Evolutionary conservation across 2,797 vertebrate genomes (phyloP).

Genomic region (Mus spretus): DNA sequence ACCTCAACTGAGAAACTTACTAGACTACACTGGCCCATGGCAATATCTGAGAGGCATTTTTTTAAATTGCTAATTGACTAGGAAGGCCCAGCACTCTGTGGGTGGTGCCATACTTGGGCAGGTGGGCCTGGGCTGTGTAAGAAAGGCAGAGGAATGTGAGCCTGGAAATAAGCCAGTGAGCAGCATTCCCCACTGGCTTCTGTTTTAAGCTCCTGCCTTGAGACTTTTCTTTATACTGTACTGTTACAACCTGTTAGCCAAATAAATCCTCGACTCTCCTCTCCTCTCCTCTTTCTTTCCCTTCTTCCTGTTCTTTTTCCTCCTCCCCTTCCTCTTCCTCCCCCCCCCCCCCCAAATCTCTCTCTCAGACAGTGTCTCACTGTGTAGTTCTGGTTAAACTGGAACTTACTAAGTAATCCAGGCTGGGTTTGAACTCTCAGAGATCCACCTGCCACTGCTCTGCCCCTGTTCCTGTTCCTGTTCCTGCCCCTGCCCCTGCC

Average conservation of each 20-base stretch:
- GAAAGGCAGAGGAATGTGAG: background rate
- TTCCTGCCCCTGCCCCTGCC: too few species aligned
- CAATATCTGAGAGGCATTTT: background rate
- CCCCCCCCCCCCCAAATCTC: fast-evolving
- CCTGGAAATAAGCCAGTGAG: background rate
- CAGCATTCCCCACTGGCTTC: background rate
- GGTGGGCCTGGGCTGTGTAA: background rate
- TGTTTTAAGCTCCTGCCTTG: background rate
- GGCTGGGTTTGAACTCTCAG: background rate
- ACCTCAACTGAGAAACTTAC: background rate
- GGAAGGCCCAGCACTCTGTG: background rate
- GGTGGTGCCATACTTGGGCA: too few species aligned
- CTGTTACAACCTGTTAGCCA: background rate
- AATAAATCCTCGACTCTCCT: background rate
- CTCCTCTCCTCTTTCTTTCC: too few species aligned
- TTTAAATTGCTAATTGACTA: background rate
- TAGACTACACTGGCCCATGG: background rate
- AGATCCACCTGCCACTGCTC: background rate
- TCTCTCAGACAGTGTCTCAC: background rate
- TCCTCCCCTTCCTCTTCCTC: background rate
- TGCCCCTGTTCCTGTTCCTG: too few species aligned
- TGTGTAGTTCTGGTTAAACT: background rate
- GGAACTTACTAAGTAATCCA: background rate
- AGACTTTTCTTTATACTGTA: background rate
- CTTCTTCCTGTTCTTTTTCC: too few species aligned